These are phyloP conservation scores for Euspilapteryx auroguttella DNA, from an alignment of 2,888 invertebrate genomes.

Conservation along the genomic window DNA sequence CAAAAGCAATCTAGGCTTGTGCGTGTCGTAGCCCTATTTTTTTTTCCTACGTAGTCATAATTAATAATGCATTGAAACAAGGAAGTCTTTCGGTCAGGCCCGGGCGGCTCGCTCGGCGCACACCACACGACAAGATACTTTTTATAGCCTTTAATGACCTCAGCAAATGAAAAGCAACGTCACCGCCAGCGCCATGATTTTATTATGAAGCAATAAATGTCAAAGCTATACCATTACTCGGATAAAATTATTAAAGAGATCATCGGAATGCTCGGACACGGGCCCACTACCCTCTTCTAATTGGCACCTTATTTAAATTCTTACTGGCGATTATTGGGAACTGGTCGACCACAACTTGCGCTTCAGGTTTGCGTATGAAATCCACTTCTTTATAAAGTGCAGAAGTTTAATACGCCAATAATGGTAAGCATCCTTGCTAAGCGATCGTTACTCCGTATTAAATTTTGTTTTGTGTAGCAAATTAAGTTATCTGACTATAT, in stretches of 20 bases:
- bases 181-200: constrained; percentile 14
- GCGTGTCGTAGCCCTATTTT: too few species aligned
- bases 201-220: constrained; percentile 30
- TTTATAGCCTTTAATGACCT: constrained; percentile 11
- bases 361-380: constrained; percentile 38
- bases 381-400: constrained; percentile 44
- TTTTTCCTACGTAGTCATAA: too few species aligned
- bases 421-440: constrained; percentile 35
- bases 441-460: constrained; percentile 30
- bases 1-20: too few species aligned
- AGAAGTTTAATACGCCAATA: constrained; percentile 33
- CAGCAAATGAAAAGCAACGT: constrained; percentile 6
- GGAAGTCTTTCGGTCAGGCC: constrained; percentile 1
- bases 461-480: constrained; percentile 11
- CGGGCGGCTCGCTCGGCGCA: neutral
- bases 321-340: constrained; percentile 33
- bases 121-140: constrained; percentile 8
- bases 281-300: constrained; percentile 26
- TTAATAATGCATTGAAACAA: too few species aligned
- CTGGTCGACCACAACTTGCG: constrained; percentile 25
- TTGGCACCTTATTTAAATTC: constrained; percentile 53
- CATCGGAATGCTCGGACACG: constrained; percentile 21
- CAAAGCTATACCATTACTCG: constrained; percentile 23
- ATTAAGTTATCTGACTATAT: neutral
- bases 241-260: constrained; percentile 33